Base-by-base conservation (phyloP, 2,797 vertebrate species). In the Echiichthys vipera region DNA sequence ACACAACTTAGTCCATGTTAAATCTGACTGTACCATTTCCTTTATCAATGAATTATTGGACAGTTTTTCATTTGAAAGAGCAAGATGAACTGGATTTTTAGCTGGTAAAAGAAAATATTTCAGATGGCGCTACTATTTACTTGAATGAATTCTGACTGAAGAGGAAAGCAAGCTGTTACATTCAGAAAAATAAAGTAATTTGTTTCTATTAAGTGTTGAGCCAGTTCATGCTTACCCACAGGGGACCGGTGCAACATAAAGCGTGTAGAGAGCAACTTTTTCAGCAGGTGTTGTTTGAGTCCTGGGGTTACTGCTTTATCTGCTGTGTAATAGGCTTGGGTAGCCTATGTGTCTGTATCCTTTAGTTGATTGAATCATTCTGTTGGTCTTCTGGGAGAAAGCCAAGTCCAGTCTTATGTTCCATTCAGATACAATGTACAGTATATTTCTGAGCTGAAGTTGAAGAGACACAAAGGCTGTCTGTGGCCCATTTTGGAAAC, bases 261-360 rank as follows among this genome's bases (percentile, higher is more conserved):
- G 56, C 15, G 2, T 54, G 56, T 51, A 65, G 25, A 70, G 42
- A 69, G 74, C 43, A 55, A 58, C 13, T 53, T 74, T 75, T 69
- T 69, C 32, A 65, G 65, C 81, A 86, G 77, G 65, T 88, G 65
- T 47, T 29, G 46, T 61, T 85, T 83, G 71, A 62, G 63, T 89
- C 72, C 76, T 68, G 65, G 74, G 54, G 37, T 79, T 81, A 49
- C 66, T 75, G 64, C 57, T 82, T 62, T 74, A 69, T 85, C 77
- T 81, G 58, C 56, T 51, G 51, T 63, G 64, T 86, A 91, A 92
- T 84, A 76, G 74, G 53, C 50, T 80, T 63, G 62, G 59, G 85
- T 81, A 62, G 46, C 50, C 45, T 14, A 25, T 67, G 68, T 76
- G 68, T 76, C 74, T 81, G 25, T 57, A 65, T 82, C 56, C 37